These are phyloP conservation scores for Xiphophorus maculatus DNA, from an alignment of 2,113 vertebrate species.

Conservation along the genomic window DNA sequence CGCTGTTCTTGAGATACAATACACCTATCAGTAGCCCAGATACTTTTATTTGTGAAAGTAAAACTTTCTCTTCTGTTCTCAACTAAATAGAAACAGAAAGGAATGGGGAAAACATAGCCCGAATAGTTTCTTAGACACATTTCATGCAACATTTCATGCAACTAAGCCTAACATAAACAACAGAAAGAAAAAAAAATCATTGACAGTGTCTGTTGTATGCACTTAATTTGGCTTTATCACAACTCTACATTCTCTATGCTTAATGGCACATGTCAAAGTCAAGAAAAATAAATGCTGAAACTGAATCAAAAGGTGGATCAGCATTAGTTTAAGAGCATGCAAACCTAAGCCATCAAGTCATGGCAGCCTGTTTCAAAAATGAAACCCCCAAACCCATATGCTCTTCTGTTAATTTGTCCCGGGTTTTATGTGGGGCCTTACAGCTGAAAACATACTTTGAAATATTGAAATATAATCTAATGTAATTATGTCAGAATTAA, in stretches of 20 bases:
- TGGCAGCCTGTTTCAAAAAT: not conserved
- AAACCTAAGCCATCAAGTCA: not conserved
- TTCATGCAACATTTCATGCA: not conserved
- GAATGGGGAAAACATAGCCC: not conserved
- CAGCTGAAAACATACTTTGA: not conserved
- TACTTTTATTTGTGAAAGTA: no score
- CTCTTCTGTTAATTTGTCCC: not conserved
- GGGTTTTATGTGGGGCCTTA: not conserved
- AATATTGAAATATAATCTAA: not conserved
- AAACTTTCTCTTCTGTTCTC: no score
- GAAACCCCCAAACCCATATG: not conserved
- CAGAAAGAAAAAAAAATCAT: not conserved
- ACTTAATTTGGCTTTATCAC: not conserved
- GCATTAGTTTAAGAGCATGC: not conserved
- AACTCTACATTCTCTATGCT: not conserved
- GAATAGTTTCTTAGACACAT: conserved; percentile 2
- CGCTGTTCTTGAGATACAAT: no score
- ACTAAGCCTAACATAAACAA: not conserved
- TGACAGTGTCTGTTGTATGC: not conserved
- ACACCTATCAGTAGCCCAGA: no score
- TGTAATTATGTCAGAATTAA: not conserved
- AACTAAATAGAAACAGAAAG: not conserved
- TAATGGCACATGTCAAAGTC: not conserved
- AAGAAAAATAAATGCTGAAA: not conserved
- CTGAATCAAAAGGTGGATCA: not conserved